Conservation (phyloP, 2,113 vertebrate species). For the Gracilinanus agilis region DNA sequence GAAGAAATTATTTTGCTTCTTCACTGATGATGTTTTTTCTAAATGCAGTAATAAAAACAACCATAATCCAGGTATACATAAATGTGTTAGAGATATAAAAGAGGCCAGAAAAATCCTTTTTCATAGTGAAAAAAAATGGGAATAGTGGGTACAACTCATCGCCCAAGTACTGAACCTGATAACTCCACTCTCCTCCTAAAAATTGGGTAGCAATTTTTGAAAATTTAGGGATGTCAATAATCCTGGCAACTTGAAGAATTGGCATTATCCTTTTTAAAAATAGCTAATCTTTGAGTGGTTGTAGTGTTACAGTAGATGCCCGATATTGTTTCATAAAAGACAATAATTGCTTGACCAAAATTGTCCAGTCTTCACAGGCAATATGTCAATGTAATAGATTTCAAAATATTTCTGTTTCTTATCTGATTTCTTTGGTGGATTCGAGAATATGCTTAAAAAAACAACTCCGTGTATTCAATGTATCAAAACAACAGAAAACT, state of each 20-base stretch:
- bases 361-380: not conserved
- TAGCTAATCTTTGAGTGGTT: not conserved
- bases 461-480: not conserved
- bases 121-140: not conserved
- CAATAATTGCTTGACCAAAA: not conserved
- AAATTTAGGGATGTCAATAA: not conserved
- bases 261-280: not conserved
- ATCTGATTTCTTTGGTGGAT: conserved; percentile 16
- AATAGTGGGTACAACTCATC: accelerated
- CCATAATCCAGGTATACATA: not conserved
- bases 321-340: not conserved
- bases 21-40: not conserved
- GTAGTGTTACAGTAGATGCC: not conserved
- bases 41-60: not conserved
- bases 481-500: not conserved
- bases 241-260: not conserved
- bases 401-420: conserved; percentile 28
- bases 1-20: not conserved
- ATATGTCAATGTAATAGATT: not conserved
- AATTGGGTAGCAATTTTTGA: not conserved
- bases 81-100: no score
- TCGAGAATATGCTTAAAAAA: not conserved
- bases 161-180: not conserved
- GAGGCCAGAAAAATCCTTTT: not conserved
- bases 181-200: not conserved